phyloP scores from a whole-genome alignment of 2,113 vertebrate genomes.

The Chinchilla lanigera region DNA sequence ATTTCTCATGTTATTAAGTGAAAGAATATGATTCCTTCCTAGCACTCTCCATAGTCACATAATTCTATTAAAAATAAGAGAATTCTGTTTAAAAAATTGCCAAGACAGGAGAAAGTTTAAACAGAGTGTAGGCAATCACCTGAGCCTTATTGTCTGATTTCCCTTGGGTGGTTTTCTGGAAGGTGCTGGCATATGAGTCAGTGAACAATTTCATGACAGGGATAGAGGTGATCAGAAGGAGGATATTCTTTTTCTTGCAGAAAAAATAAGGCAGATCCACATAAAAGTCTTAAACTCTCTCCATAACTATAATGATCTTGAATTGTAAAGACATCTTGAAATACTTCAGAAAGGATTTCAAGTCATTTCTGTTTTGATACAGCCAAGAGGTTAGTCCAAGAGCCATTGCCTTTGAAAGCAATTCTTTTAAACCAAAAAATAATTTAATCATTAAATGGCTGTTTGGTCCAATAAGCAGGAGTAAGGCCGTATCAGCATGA shows the following conservation, averaged over 20 bases:
- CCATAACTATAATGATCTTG: conserved; percentile 21
- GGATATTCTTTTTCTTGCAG: conserved; percentile 48
- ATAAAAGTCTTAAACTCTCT: conserved; percentile 47
- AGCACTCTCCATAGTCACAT: conserved; percentile 22
- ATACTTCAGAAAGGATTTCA: conserved; percentile 57
- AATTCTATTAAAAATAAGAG: conserved; percentile 64
- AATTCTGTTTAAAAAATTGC: conserved; percentile 55
- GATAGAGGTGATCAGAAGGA: conserved; percentile 34
- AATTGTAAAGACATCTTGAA: conserved; percentile 74
- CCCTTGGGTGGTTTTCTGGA: conserved; percentile 53
- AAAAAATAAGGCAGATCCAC: conserved; percentile 52
- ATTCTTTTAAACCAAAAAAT: conserved; percentile 76
- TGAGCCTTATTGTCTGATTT: conserved; percentile 15
- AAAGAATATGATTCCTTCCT: conserved; percentile 34
- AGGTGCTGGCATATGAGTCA: conserved; percentile 38
- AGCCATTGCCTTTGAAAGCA: conserved; percentile 80
- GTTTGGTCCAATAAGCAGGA: conserved; percentile 87
- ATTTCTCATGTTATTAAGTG: conserved; percentile 25
- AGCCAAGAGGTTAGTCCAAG: conserved; percentile 71
- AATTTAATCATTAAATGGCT: conserved; percentile 86
- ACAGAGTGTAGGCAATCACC: conserved; percentile 16
- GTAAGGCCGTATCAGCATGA: conserved; percentile 88
- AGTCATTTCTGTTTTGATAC: conserved; percentile 67
- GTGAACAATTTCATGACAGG: conserved; percentile 48
- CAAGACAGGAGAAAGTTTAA: conserved; percentile 48